Evolutionary conservation across 2,113 vertebrate species (phyloP).

Genomic region (Lichenostomus cassidix): DNA sequence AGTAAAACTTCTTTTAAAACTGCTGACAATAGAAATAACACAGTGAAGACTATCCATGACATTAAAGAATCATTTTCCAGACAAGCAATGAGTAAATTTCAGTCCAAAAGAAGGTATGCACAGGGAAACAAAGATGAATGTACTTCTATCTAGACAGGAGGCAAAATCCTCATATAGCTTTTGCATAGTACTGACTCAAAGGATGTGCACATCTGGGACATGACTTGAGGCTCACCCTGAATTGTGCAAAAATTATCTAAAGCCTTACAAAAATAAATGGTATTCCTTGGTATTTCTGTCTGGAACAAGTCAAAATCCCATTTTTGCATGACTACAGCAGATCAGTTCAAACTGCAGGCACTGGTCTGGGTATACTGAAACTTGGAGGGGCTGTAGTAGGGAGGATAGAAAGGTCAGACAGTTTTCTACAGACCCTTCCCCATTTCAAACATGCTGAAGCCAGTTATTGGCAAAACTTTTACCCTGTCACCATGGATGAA

Average conservation of each 20-base stretch:
- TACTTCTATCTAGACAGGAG: not conserved
- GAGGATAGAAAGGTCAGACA: not conserved
- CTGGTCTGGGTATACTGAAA: not conserved
- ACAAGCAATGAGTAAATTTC: not conserved
- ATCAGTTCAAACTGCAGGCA: not conserved
- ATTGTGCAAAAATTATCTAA: constrained; percentile 8
- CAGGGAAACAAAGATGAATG: not conserved
- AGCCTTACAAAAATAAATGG: not conserved
- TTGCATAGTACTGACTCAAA: not conserved
- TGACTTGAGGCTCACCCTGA: not conserved
- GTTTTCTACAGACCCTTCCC: not conserved
- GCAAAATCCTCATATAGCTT: not conserved
- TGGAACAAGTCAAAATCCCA: not conserved
- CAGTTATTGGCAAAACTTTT: not conserved
- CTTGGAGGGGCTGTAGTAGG: not conserved
- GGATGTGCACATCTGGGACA: not conserved
- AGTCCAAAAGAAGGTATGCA: not conserved
- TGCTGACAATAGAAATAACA: not conserved
- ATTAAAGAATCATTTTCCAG: not conserved
- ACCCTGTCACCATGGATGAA: not conserved
- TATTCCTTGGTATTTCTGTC: not conserved
- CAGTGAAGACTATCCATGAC: not conserved
- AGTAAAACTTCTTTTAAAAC: not conserved
- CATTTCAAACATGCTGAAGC: not conserved
- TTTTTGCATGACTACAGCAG: not conserved